These are phyloP conservation scores for Rhabdomys pumilio DNA, from an alignment of 2,797 vertebrate genomes.

Conservation along the genomic window DNA sequence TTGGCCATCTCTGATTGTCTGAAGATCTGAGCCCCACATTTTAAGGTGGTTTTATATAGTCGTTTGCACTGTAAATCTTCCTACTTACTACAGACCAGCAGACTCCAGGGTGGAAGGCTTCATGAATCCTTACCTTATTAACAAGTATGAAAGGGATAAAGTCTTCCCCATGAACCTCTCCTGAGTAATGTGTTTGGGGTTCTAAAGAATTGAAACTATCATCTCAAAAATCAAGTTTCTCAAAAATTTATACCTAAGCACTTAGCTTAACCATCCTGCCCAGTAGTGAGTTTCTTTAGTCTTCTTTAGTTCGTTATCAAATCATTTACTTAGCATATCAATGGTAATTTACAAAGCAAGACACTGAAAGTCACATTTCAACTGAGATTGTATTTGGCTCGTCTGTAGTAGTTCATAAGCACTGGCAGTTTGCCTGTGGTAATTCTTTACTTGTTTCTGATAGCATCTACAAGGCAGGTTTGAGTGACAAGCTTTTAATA, in stretches of 20 bases:
- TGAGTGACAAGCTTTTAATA: slow-evolving; percentile 61
- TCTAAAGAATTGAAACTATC: slow-evolving; percentile 2
- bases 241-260: neutral
- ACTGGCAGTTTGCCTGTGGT: slow-evolving; percentile 42
- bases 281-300: neutral
- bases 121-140: neutral
- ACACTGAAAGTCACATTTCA: slow-evolving; percentile 11
- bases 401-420: slow-evolving; percentile 18
- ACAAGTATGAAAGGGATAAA: neutral
- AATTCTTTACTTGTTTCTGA: slow-evolving; percentile 43
- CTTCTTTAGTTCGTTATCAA: neutral
- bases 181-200: neutral
- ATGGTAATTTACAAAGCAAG: slow-evolving; percentile 34
- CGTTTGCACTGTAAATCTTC: neutral
- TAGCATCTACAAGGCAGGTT: slow-evolving; percentile 22
- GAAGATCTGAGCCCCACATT: neutral
- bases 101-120: neutral
- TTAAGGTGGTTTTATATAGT: neutral
- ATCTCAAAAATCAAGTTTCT: neutral
- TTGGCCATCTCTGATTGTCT: neutral
- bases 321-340: slow-evolving; percentile 5
- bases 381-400: slow-evolving; percentile 27
- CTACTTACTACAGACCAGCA: neutral
- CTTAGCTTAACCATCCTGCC: neutral
- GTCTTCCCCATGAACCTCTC: neutral